phyloP scores from a whole-genome alignment of 1,140 invertebrate species.

The Stratiolaelaps scimitus region DNA sequence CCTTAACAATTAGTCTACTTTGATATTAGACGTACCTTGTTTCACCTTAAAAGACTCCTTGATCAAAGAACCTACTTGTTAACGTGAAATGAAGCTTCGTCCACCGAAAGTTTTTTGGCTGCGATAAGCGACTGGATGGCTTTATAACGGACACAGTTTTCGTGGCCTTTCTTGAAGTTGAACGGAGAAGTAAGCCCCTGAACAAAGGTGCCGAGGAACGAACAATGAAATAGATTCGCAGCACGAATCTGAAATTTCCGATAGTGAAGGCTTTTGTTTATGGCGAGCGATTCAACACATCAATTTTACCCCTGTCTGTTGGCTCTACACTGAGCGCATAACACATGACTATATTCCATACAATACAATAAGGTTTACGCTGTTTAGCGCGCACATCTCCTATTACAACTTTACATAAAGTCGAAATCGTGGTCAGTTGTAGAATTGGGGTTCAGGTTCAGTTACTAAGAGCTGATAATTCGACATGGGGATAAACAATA shows the following conservation, averaged over 20 bases:
- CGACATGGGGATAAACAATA: not conserved
- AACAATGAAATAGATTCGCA: slow-evolving; percentile 81
- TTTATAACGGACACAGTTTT: slow-evolving; percentile 33
- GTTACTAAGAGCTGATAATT: slow-evolving; percentile 14
- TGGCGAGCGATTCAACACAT: no score
- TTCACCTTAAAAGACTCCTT: no score
- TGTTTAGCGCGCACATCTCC: no score
- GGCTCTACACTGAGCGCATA: no score
- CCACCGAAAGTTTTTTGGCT: not conserved
- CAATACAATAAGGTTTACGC: no score
- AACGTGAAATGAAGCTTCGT: not conserved
- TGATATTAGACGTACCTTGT: no score
- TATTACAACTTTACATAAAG: no score
- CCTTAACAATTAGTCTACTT: no score
- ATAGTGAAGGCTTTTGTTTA: no score
- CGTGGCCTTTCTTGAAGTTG: slow-evolving; percentile 57
- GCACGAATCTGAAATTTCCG: slow-evolving; percentile 41
- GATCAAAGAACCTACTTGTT: slow-evolving; percentile 49
- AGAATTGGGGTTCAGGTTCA: not conserved
- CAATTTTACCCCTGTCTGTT: no score
- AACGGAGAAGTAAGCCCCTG: slow-evolving; percentile 62
- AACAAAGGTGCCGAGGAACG: slow-evolving; percentile 60
- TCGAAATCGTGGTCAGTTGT: no score
- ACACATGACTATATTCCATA: no score
- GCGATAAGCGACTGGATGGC: slow-evolving; percentile 5